phyloP scores from a whole-genome alignment of 2,797 vertebrate genomes.

The Oreochromis mossambicus region DNA sequence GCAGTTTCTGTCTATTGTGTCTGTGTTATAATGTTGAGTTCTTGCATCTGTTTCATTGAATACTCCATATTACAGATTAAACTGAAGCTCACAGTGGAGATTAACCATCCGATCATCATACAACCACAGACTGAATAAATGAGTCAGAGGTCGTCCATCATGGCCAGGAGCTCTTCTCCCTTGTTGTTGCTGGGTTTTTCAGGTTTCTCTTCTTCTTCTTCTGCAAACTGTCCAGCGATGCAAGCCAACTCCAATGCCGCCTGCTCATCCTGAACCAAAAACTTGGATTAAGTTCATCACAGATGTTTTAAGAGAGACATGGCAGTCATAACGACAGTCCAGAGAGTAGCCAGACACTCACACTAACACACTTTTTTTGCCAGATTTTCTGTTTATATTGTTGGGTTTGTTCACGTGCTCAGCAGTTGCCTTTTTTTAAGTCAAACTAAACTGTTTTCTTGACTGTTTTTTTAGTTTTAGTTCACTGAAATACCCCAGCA shows the following conservation, averaged over 20 bases:
- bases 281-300: background rate
- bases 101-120: background rate
- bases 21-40: background rate
- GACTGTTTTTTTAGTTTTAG: background rate
- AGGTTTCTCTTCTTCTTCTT: constrained; percentile 27
- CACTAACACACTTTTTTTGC: background rate
- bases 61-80: background rate
- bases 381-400: background rate
- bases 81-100: background rate
- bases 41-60: background rate
- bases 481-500: background rate
- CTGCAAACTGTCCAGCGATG: constrained; percentile 82
- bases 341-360: background rate
- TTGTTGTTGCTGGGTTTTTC: constrained; percentile 71
- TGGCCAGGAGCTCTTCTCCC: constrained; percentile 86
- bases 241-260: constrained; percentile 76
- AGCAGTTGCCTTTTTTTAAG: background rate
- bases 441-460: background rate
- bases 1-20: background rate
- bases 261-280: constrained; percentile 75
- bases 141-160: constrained; percentile 87
- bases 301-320: background rate
- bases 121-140: background rate
- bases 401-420: background rate
- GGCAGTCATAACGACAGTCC: background rate